Evolutionary conservation across 2,113 vertebrate species (phyloP).

Genomic region (Hymenochirus boettgeri): DNA sequence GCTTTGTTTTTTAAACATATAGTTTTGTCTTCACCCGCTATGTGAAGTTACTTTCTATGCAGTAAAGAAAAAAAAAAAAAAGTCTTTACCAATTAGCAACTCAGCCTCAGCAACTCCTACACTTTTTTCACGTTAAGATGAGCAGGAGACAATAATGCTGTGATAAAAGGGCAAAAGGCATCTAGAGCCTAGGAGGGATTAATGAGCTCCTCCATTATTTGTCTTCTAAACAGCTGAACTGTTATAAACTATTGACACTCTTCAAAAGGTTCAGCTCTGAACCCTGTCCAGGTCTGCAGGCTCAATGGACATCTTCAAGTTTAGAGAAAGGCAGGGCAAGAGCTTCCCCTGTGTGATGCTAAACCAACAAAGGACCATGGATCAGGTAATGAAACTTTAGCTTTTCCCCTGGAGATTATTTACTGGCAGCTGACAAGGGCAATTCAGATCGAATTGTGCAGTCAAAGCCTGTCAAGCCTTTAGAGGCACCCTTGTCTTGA

Average conservation of each 20-base stretch:
- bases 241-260: constrained; percentile 77
- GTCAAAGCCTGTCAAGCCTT: constrained; percentile 75
- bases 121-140: constrained; percentile 73
- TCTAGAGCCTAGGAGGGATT: constrained; percentile 71
- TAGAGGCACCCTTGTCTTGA: constrained; percentile 75
- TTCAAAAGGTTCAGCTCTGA: constrained; percentile 69
- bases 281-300: constrained; percentile 61
- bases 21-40: constrained; percentile 62
- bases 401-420: constrained; percentile 72
- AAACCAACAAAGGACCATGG: constrained; percentile 70
- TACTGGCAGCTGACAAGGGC: constrained; percentile 79
- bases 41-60: constrained; percentile 79
- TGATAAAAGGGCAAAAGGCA: constrained; percentile 85
- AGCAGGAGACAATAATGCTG: constrained; percentile 81
- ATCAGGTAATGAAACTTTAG: constrained; percentile 77
- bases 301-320: constrained; percentile 74
- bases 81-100: constrained; percentile 81
- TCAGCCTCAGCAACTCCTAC: no score
- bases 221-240: constrained; percentile 82
- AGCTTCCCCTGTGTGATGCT: constrained; percentile 66
- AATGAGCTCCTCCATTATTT: constrained; percentile 80
- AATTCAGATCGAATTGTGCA: constrained; percentile 75
- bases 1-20: constrained; percentile 64
- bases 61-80: constrained; percentile 76
- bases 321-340: constrained; percentile 58